Evolutionary conservation across 2,888 invertebrate species (phyloP), one percentile per base, ranked within the genome.

Genomic region (Sacculina carcini): DNA sequence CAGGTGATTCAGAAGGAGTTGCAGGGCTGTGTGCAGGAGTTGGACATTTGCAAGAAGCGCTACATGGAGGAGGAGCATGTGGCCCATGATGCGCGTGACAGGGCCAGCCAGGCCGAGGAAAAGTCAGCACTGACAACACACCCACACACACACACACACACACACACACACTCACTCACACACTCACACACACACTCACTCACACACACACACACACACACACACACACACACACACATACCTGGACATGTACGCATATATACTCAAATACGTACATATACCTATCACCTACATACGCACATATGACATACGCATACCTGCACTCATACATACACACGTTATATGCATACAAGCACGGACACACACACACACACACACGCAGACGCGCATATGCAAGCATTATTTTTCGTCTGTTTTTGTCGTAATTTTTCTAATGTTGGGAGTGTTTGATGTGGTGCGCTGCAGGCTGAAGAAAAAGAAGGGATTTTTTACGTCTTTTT

Each of bases 31-130:
- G 85, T 92, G 5, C 73, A 77, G 60, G 92, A 94, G 61, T 77
- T 94, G 58, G 89, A 87, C 65, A 87, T 90, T 67, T 81, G 80
- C 47, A 90, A 92, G 69, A 92, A 92, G 65, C 69, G 82, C 16
- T 94, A 94, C 68, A 86, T 84, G 60, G 87, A 92, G 59, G 94
- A 94, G 62, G 94, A 94, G 64, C 86, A 89, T 61, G 79, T 86
- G 53, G 89, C 92, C 2, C 86, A 90, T 62, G 92, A 92, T 62
- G 89, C 90, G 2, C 72, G 92, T 34, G 85, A 86, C 65, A 94
- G 92, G 63, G 87, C 89, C 54, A 79, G 82, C 61, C 90, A 90
- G 60, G 89, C 90, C 55, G 90, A 92, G 65, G 89, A 90, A 67
- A 92, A 55, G 56, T 56, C 39, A 52, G 56, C 24, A 29, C 3